These are phyloP conservation scores for Philypnodon macrostomus DNA, from an alignment of 2,797 vertebrate genomes.

Conservation along the genomic window DNA sequence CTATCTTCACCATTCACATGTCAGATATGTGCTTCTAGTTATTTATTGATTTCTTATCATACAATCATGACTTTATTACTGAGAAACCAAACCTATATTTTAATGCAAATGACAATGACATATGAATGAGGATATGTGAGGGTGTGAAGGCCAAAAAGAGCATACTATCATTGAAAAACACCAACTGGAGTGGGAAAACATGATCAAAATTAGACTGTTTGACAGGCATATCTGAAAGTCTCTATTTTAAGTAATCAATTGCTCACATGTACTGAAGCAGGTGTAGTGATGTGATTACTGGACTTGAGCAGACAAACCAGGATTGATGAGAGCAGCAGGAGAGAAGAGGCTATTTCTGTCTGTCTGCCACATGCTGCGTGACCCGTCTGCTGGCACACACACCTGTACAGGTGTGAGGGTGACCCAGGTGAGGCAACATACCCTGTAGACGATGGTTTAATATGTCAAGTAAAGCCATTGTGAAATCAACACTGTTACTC, in stretches of 20 bases:
- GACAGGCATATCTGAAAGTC: neutral
- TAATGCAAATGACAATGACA: no score
- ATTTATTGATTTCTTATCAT: no score
- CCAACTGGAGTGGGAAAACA: no score
- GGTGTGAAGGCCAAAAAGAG: slow-evolving; percentile 9
- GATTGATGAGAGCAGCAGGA: slow-evolving; percentile 58
- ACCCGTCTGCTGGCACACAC: slow-evolving; percentile 18
- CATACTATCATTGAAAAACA: neutral
- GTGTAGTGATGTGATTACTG: slow-evolving; percentile 48
- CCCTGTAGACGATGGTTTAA: slow-evolving; percentile 3
- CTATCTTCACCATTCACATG: no score
- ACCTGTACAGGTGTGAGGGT: slow-evolving; percentile 5
- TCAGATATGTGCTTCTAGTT: no score
- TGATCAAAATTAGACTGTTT: no score
- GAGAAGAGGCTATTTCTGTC: slow-evolving; percentile 49
- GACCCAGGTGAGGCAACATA: neutral
- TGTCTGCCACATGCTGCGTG: slow-evolving; percentile 37
- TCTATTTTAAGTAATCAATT: no score
- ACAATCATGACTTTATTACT: no score
- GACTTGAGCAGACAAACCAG: slow-evolving; percentile 42
- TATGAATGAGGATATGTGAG: neutral
- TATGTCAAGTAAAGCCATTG: neutral
- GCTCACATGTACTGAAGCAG: slow-evolving; percentile 38
- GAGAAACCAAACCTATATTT: no score
- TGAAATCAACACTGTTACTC: slow-evolving; percentile 32